Conservation (phyloP, 2,888 invertebrate genomes). For the Ophion ventricosus region DNA sequence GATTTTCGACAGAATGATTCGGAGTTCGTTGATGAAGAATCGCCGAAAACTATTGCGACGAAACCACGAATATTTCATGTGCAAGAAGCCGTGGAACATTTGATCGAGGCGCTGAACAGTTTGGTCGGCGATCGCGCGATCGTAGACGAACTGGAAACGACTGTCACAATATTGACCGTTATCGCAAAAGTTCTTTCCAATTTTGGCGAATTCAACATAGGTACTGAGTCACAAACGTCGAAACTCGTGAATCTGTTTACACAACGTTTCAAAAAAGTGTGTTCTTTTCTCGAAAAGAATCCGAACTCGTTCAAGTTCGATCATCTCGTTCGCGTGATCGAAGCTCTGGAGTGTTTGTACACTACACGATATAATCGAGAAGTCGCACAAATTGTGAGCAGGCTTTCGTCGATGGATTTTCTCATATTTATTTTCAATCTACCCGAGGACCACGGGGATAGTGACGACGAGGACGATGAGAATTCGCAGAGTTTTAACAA, state of each 20-base stretch:
- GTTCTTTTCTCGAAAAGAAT: neutral
- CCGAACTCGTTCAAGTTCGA: conserved; percentile 33
- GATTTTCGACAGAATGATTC: conserved; percentile 62
- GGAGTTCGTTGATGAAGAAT: conserved; percentile 50
- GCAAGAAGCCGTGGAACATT: conserved; percentile 65
- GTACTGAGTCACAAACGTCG: neutral
- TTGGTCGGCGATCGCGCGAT: conserved; percentile 37
- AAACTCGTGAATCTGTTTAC: conserved; percentile 10
- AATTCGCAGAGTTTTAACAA: conserved; percentile 6
- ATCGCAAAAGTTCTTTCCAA: conserved; percentile 74
- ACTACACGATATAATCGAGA: conserved; percentile 67
- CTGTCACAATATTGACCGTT: conserved; percentile 72
- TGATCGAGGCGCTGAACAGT: conserved; percentile 66
- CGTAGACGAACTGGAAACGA: conserved; percentile 62
- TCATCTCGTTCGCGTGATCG: conserved; percentile 53
- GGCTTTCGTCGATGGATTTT: conserved; percentile 64
- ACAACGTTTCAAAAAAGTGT: conserved; percentile 22
- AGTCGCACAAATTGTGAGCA: conserved; percentile 71
- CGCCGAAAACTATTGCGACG: conserved; percentile 54
- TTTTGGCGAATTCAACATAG: conserved; percentile 71
- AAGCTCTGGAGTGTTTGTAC: conserved; percentile 71
- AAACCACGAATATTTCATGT: conserved; percentile 56
- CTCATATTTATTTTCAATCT: conserved; percentile 69
- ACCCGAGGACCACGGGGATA: conserved; percentile 68
- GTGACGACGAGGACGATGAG: conserved; percentile 32